Conservation (phyloP, 1,140 invertebrate genomes). For the Rhagoletis pomonella region DNA sequence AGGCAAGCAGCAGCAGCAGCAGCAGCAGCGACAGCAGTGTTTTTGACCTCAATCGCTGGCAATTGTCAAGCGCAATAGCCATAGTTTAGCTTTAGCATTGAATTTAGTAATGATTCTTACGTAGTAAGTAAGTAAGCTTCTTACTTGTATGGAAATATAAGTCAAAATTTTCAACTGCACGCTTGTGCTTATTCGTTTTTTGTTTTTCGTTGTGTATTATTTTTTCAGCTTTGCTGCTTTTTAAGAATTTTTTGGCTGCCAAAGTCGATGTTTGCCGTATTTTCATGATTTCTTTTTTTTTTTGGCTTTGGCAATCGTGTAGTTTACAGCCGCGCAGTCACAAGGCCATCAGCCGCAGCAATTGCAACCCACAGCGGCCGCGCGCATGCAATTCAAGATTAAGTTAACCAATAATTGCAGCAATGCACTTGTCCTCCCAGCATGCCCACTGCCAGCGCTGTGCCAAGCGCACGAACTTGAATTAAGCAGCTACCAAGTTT, state of each 20-base stretch:
- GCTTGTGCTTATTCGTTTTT: neutral
- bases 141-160: slow-evolving; percentile 1
- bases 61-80: neutral
- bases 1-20: neutral
- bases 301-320: slow-evolving; percentile 1
- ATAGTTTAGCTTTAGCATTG: slow-evolving; percentile 10
- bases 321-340: neutral
- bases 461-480: slow-evolving; percentile 56
- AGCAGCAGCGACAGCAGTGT: neutral
- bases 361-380: neutral
- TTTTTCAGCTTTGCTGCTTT: neutral
- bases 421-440: neutral
- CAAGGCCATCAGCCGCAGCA: neutral
- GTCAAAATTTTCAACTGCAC: neutral
- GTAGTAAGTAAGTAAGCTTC: neutral
- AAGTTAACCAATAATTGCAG: slow-evolving; percentile 39
- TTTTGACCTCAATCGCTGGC: neutral
- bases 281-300: no score
- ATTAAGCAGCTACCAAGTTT: neutral
- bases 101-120: neutral
- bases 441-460: neutral
- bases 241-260: slow-evolving; percentile 39
- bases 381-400: slow-evolving; percentile 58
- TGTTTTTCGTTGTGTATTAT: neutral
- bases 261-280: no score